phyloP scores from a whole-genome alignment of 2,888 invertebrate species.

The Volucella zonaria region DNA sequence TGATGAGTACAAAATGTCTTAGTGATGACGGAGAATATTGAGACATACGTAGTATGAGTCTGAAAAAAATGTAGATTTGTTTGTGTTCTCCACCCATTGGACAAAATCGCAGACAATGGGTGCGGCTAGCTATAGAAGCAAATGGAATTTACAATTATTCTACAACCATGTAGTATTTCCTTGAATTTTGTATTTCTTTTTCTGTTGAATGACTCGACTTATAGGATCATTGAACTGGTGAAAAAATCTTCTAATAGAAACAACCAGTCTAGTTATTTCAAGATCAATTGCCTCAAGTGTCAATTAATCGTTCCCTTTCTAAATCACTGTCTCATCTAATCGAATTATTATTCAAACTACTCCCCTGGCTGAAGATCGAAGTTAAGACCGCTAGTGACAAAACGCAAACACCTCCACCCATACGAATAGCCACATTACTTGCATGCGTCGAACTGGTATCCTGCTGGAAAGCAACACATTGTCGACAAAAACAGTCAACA shows the following conservation, averaged over 20 bases:
- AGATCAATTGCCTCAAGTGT: conserved; percentile 38
- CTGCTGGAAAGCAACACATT: conserved; percentile 22
- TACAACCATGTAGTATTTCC: too few species aligned
- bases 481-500: conserved; percentile 1
- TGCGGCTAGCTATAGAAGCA: too few species aligned
- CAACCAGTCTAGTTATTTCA: background rate
- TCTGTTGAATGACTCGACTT: too few species aligned
- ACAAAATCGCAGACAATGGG: too few species aligned
- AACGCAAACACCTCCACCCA: conserved; percentile 44
- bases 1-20: too few species aligned
- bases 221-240: background rate
- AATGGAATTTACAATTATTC: too few species aligned
- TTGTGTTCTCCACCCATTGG: too few species aligned
- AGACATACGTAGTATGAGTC: too few species aligned
- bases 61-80: too few species aligned
- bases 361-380: conserved; percentile 48
- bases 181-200: too few species aligned
- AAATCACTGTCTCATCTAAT: conserved; percentile 31
- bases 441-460: conserved; percentile 38
- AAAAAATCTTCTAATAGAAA: too few species aligned
- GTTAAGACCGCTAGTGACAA: conserved; percentile 55
- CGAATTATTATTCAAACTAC: conserved; percentile 25
- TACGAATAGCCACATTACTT: conserved; percentile 67
- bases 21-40: too few species aligned
- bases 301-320: conserved; percentile 49